Evolutionary conservation across 2,797 vertebrate genomes (phyloP), one percentile per base, ranked within the genome.

Genomic region (Anomalospiza imberbis): DNA sequence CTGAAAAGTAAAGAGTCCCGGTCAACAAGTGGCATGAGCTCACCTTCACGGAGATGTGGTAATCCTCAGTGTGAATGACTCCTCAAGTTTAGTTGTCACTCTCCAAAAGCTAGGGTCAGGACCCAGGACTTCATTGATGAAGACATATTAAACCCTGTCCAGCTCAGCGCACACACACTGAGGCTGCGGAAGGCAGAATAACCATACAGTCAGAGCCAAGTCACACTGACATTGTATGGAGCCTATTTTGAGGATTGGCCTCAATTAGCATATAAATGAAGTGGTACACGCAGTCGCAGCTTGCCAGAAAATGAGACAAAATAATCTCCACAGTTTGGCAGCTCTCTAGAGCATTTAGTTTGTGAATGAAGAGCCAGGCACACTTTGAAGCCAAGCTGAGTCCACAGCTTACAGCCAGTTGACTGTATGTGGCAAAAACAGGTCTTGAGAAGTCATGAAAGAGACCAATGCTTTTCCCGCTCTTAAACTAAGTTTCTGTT

Each of bases 241-340:
- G 87, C 42, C 82, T 80, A 29, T 85, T 78, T 72, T 93, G 81
- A 94, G 83, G 94, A 82, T 95, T 93, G 93, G 93, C 88, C 93
- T 91, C 77, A 45, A 96, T 96, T 95, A 95, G 60, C 94, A 95
- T 96, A 88, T 88, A 95, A 97, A 96, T 96, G 93, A 94, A 94
- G 91, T 9, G 74, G 66, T 93, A 85, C 78, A 81, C 2, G 40
- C 79, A 82, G 85, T 36, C 6, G 0, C 25, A 73, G 86, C 88
- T 78, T 95, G 91, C 85, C 92, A 95, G 93, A 86, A 88, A 95
- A 71, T 0, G 31, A 93, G 88, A 82, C 88, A 44, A 66, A 94
- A 73, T 93, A 92, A 94, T 88, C 88, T 88, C 72, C 62, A 71
- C 63, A 34, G 48, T 89, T 67, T 96, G 94, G 93, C 96, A 96